phyloP scores from a whole-genome alignment of 2,888 invertebrate genomes.

The Therioaphis trifolii region DNA sequence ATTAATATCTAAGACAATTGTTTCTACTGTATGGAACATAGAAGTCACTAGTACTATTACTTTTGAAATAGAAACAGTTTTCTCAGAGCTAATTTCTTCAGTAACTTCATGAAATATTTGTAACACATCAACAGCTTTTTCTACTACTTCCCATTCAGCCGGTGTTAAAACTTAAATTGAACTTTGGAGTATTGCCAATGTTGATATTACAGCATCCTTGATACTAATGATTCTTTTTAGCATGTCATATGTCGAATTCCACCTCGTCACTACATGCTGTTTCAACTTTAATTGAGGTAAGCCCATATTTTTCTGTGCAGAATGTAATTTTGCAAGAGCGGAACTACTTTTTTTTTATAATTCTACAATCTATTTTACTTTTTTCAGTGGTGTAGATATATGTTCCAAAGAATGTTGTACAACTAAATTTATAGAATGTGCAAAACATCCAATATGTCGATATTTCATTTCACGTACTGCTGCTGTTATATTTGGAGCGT shows the following conservation, averaged over 20 bases:
- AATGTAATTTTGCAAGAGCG: slow-evolving; percentile 5
- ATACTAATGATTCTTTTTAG: slow-evolving; percentile 47
- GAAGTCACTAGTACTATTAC: slow-evolving; percentile 34
- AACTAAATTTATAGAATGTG: slow-evolving; percentile 30
- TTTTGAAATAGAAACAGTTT: slow-evolving; percentile 56
- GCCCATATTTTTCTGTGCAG: slow-evolving; percentile 18
- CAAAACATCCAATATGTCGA: slow-evolving; percentile 33
- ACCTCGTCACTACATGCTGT: slow-evolving; percentile 19
- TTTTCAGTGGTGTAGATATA: not conserved
- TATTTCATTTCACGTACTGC: slow-evolving; percentile 30
- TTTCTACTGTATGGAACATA: not conserved
- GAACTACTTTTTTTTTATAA: slow-evolving; percentile 25
- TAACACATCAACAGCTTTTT: slow-evolving; percentile 30
- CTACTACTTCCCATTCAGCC: slow-evolving; percentile 43
- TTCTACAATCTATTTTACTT: slow-evolving; percentile 15
- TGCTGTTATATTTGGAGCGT: slow-evolving; percentile 53
- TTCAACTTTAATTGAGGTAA: slow-evolving; percentile 31
- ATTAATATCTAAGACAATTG: too few relatives aligned
- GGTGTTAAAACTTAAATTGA: slow-evolving; percentile 51
- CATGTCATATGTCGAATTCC: slow-evolving; percentile 63
- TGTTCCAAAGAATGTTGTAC: slow-evolving; percentile 7
- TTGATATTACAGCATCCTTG: slow-evolving; percentile 58
- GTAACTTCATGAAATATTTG: slow-evolving; percentile 62
- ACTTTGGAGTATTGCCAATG: slow-evolving; percentile 56
- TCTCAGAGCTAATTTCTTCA: slow-evolving; percentile 50